These are phyloP conservation scores for Dromococcyx pavoninus DNA, from an alignment of 2,797 vertebrate species.

Conservation along the genomic window DNA sequence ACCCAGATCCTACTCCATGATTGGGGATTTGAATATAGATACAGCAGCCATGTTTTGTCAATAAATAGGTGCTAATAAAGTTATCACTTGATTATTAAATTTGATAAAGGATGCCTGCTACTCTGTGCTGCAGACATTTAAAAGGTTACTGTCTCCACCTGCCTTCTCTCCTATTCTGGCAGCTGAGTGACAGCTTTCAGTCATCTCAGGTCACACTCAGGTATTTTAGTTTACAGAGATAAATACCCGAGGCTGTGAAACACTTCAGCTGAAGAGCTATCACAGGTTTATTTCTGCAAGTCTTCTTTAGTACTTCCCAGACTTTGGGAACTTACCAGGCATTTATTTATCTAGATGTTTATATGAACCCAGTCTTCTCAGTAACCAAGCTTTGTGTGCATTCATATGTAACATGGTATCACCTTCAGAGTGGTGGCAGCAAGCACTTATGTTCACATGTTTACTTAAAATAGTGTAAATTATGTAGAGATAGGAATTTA, in stretches of 20 bases:
- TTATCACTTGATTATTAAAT: neutral
- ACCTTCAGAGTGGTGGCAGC: neutral
- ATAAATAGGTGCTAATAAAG: neutral
- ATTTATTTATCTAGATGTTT: neutral
- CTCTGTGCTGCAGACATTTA: neutral
- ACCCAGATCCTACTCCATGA: neutral
- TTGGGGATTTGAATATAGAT: neutral
- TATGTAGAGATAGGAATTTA: neutral
- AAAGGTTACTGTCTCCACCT: neutral
- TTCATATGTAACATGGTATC: neutral
- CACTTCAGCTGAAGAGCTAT: neutral
- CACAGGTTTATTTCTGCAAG: neutral
- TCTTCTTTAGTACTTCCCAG: neutral
- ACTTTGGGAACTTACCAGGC: neutral
- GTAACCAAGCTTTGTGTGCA: rapidly evolving
- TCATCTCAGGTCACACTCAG: neutral
- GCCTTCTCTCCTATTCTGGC: neutral
- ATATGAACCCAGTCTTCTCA: neutral
- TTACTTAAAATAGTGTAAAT: neutral
- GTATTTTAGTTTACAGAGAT: neutral
- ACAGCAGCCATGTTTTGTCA: neutral
- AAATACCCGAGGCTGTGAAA: neutral
- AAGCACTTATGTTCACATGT: neutral
- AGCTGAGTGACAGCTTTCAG: neutral
- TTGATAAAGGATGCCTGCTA: neutral